Evolutionary conservation across 2,888 invertebrate genomes (phyloP).

Genomic region (Sussaba pulchella): DNA sequence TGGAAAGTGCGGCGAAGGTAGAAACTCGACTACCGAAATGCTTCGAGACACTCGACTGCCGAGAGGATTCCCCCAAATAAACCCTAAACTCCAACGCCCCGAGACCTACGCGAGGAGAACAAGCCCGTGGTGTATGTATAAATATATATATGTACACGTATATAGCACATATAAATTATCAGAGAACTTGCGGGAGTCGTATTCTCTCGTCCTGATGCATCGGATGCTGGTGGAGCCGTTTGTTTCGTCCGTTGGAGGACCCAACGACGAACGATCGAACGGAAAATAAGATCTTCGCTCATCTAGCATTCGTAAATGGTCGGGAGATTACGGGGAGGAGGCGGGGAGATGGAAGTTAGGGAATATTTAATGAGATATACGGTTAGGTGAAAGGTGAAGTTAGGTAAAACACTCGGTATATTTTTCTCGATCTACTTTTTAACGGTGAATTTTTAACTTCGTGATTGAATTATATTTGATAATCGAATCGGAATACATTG

Average conservation of each 20-base stretch:
- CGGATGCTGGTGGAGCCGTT: too few species aligned
- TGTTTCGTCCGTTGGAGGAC: not conserved
- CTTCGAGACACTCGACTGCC: conserved; percentile 20
- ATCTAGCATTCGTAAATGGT: too few species aligned
- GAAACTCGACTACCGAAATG: conserved; percentile 31
- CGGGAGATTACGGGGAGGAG: too few species aligned
- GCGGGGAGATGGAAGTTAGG: too few species aligned
- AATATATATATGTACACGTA: not conserved
- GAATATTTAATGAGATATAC: too few species aligned
- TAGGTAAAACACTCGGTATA: too few species aligned
- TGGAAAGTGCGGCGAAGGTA: not conserved
- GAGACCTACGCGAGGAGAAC: not conserved
- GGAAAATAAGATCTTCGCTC: not conserved
- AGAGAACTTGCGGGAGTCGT: not conserved
- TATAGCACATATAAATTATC: not conserved
- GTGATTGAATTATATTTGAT: too few species aligned
- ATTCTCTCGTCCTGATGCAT: not conserved
- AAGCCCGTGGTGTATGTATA: not conserved
- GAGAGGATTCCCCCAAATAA: conserved; percentile 34
- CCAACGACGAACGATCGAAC: not conserved
- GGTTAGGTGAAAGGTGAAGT: too few species aligned
- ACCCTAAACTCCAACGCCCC: conserved; percentile 30
- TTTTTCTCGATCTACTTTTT: too few species aligned
- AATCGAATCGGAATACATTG: too few species aligned
- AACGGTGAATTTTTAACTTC: too few species aligned